A percentile compares a stretch with the other conserved stretches of the same genome.
phyloP scores from a whole-genome alignment of 2,888 invertebrate species.

The Acleris literana region DNA sequence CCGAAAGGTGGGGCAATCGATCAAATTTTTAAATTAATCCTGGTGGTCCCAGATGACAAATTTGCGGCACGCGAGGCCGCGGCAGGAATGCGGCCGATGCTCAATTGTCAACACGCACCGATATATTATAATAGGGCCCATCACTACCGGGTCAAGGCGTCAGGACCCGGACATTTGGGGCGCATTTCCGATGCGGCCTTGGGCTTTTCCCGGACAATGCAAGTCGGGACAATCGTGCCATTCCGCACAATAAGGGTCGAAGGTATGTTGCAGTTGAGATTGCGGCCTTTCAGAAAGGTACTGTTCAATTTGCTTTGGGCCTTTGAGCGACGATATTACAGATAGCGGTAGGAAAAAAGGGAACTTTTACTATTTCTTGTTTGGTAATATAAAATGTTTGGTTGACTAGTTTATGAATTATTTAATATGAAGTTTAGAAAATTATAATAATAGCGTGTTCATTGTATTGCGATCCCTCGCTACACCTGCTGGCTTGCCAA shows the following conservation, averaged over 20 bases:
- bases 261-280: slow-evolving; percentile 26
- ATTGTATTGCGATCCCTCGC: no score
- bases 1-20: slow-evolving; percentile 38
- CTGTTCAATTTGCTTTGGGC: slow-evolving; percentile 11
- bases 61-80: slow-evolving; percentile 53
- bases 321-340: neutral
- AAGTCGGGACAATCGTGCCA: slow-evolving; percentile 27
- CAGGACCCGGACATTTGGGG: slow-evolving; percentile 45
- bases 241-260: slow-evolving; percentile 24
- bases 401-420: no score
- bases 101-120: slow-evolving; percentile 34
- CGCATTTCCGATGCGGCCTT: slow-evolving; percentile 37
- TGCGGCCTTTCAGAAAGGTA: slow-evolving; percentile 17
- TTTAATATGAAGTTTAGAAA: no score
- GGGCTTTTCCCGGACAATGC: slow-evolving; percentile 33
- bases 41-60: slow-evolving; percentile 50
- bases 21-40: slow-evolving; percentile 42
- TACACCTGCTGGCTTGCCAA: no score
- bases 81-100: slow-evolving; percentile 37
- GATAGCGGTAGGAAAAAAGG: neutral
- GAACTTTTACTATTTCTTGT: neutral
- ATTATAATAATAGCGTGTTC: no score
- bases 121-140: slow-evolving; percentile 34
- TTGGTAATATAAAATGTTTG: neutral
- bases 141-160: slow-evolving; percentile 56